Percentiles rank a stretch among this genome's conserved stretches.
Conservation (phyloP, 2,113 vertebrate genomes). For the Clarias magur region DNA sequence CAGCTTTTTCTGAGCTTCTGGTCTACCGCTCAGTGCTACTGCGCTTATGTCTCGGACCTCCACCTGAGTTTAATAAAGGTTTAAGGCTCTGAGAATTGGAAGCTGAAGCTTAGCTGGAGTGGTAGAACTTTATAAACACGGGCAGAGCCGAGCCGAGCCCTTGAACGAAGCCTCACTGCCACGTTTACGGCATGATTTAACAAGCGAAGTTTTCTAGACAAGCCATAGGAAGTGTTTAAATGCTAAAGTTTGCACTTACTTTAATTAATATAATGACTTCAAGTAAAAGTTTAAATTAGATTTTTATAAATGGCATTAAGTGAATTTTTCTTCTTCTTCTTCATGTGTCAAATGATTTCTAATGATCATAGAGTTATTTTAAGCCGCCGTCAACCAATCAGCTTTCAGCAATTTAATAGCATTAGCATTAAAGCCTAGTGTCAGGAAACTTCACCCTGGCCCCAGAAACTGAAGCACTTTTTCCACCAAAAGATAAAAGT, state of each 20-base stretch:
- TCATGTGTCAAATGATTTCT: background rate
- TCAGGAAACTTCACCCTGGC: background rate
- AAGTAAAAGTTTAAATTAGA: background rate
- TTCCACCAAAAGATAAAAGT: constrained; percentile 19
- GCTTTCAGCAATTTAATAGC: background rate
- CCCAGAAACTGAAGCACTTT: background rate
- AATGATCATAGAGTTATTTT: background rate
- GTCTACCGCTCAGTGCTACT: constrained; percentile 9
- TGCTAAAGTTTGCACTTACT: background rate
- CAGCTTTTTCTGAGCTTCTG: constrained; percentile 35
- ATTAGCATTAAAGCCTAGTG: background rate
- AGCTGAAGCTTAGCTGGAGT: background rate
- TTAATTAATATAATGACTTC: too few species aligned
- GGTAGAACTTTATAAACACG: background rate
- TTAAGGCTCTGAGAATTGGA: background rate
- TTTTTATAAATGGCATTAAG: background rate
- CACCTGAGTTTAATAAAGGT: background rate
- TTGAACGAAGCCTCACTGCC: background rate
- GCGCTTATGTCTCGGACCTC: background rate
- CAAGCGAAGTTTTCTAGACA: background rate
- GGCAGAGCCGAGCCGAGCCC: background rate
- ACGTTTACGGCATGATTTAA: background rate
- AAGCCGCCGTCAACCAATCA: background rate
- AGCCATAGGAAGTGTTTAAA: background rate
- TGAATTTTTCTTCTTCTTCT: too few species aligned